Evolutionary conservation across 2,113 vertebrate genomes (phyloP), one percentile per base, ranked within the genome.

Genomic region (Epinephelus lanceolatus): DNA sequence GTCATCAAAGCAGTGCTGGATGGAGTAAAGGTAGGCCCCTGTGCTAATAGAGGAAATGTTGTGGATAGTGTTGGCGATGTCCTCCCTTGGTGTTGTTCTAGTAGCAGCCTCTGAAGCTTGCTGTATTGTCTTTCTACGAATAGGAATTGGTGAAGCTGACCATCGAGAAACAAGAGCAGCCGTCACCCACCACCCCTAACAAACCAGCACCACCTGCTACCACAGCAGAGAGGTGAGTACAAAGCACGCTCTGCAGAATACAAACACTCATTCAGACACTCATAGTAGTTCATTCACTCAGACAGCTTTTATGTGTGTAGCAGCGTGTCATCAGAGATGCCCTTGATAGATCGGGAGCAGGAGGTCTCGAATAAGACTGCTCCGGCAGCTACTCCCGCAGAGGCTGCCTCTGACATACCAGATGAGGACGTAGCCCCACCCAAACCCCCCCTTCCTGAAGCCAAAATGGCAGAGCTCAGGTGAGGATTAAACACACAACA

Each of bases 1-100:
- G 97, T 99, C 92, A 99, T 99, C 87, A 99, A 98, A 92, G 98
- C 97, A 0, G 98, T 99, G 69, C 95, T 99, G 92, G 98, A 99
- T 14, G 98, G 98, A 77, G 98, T 99, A 56, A 99, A 99, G 98
- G 98, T 99, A 93, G 2, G 69, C n/a, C 52, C 37, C 14, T 53
- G 0, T 0, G 4, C 7, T 25, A 9, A 47, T 21, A 0, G 17
- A 51, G 57, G 3, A 33, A 53, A 72, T 1, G 5, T 1, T 19
- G 23, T n/a, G 14, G 30, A 23, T 8, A 3, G 13, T 45, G 42
- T 40, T n/a, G 25, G 59, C 17, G 23, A 0, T 7, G 12, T 61
- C 62, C 15, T 25, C 18, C 23, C 52, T 21, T 57, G 3, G 9
- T 33, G n/a, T 80, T 55, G 23, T 71, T 57, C 10, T 60, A 11